Evolutionary conservation across 2,888 invertebrate genomes (phyloP), one percentile per base, ranked within the genome.

Genomic region (Petrophora chlorosata): DNA sequence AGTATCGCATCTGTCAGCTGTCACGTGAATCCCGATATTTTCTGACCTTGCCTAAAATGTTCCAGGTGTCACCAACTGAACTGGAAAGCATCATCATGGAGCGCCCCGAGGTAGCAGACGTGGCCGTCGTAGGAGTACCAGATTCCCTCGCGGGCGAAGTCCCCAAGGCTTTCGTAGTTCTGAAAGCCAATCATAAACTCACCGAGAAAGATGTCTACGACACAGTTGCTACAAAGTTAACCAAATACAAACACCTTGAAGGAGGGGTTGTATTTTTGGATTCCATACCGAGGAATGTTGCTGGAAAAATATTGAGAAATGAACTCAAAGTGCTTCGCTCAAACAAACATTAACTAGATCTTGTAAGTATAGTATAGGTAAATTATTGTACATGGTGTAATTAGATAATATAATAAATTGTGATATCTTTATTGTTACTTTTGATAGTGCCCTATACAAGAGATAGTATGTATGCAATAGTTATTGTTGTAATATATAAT

Each of bases 11-110:
- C n/a, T n/a, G n/a, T n/a, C n/a, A n/a, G n/a, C n/a, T n/a, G n/a
- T n/a, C n/a, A n/a, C n/a, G n/a, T n/a, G n/a, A n/a, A n/a, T n/a
- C n/a, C n/a, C n/a, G n/a, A n/a, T n/a, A n/a, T n/a, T n/a, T n/a
- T n/a, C n/a, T n/a, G n/a, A n/a, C n/a, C n/a, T n/a, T n/a, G n/a
- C 23, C n/a, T 25, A 9, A 25, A 10, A 23, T 59, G 19, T 65
- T 63, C 56, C 85, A 96, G 95, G 96, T 97, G 16, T 95, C 97
- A 0, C 97, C 97, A 13, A 95, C 96, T 1, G 97, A 97, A 83
- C 79, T 97, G 47, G 97, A 97, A 81, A 94, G 93, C 59, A 74
- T 96, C 3, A 91, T 97, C 28, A 90, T 95, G 75, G 93, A 94
- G 70, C 91, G 93, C 55, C 92, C 94, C 0, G 93, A 92, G 48